Evolutionary conservation across 2,888 invertebrate species (phyloP), one percentile per base, ranked within the genome.

Genomic region (Callinectes sapidus): DNA sequence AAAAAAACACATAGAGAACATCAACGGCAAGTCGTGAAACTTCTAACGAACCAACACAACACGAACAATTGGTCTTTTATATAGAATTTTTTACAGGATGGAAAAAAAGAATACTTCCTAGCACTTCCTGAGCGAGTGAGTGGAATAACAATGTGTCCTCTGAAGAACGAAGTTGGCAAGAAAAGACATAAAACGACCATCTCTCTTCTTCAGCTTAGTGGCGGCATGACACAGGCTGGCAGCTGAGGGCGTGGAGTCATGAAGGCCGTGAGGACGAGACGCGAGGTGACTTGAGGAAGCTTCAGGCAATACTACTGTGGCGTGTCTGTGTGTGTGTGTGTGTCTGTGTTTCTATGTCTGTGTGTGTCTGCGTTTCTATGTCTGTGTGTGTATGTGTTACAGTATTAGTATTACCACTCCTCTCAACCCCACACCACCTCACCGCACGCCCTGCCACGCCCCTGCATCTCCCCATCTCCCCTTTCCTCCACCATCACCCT

Each of bases 181-280:
- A 71, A 71, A 28, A 71, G 71, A 35, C 81, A 81, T 81, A 35
- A 81, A 81, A 81, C 81, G 13, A 35, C 81, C 81, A 81, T 81
- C 81, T 35, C 16, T 81, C 35, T 81, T 81, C 81, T 35, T 71
- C 28, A 23, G n/a, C 71, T 71, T 71, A 71, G 23, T n/a, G 28
- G 71, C n/a, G 71, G 28, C n/a, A 71, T 71, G 71, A 81, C 81
- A 81, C 35, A 35, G 35, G 35, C 13, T 14, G 23, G 35, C 81
- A 81, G 81, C 71, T 10, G 48, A 10, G 71, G 71, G 71, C 71
- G 71, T 71, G 71, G 71, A 71, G n/a, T 71, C 71, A 71, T 71
- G 71, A 71, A 28, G 8, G 28, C 28, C 28, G 71, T 23, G 71
- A n/a, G 28, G 28, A 23, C 23, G 23, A n/a, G 35, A 81, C 35